Base-by-base conservation (phyloP, 2,797 vertebrate genomes). In the Catamblyrhynchus diadema region DNA sequence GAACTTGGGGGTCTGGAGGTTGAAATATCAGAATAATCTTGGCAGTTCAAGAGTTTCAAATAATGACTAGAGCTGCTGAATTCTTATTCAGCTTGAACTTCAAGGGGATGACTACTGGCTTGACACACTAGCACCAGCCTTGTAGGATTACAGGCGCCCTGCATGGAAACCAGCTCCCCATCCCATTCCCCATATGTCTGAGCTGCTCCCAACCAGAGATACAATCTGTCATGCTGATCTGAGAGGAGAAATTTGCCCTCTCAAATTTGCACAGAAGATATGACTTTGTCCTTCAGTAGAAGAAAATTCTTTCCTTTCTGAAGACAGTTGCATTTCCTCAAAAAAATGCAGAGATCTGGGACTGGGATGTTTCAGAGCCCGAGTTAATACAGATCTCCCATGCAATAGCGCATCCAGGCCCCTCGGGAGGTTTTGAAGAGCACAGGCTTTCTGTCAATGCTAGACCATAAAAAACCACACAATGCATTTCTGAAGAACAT, bases 141-240 rank as follows among this genome's bases (percentile, higher is more conserved):
- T 53, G 45, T 37, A 39, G 45, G 78, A n/a, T 59, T 72, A 54
- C 54, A 35, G 2, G 4, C 0, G 0, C 1, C 1, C 61, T 35
- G 37, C 30, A 12, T 2, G 25, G 65, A 65, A 48, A 69, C 28
- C 30, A 33, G 35, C 45, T 84, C 80, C 45, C 59, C 45, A 48
- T 28, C 61, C 57, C 0, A 0, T 45, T 93, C 25, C 32, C 42
- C 28, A 4, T 18, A 33, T 9, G 33, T 39, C 78, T 72, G 62
- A 78, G 61, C 48, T 44, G 51, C 67, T 87, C 57, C 56, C 53
- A 64, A 5, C 30, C 12, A 0, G 0, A 71, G 30, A 56, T 20
- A 12, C 48, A 77, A 74, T 47, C 75, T 82, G 57, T 27, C 61
- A 47, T 28, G n/a, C 61, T 80, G 84, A 82, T 73, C 75, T 13